Evolutionary conservation across 1,140 invertebrate genomes (phyloP), one percentile per base, ranked within the genome.

Genomic region (Bombus picipes): DNA sequence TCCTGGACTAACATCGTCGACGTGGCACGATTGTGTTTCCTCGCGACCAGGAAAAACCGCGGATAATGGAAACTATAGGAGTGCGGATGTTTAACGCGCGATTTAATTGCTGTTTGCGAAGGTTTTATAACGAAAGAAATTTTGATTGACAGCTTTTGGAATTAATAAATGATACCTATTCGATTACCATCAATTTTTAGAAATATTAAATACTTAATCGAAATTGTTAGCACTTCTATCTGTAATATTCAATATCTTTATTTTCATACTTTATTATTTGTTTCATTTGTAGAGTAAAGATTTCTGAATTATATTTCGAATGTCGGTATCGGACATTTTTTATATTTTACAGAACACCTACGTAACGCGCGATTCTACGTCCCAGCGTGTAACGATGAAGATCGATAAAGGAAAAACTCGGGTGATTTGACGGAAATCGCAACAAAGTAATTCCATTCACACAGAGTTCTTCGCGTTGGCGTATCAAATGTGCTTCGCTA

Each of bases 361-460:
- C 3, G 41, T 28, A 68, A 76, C 15, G 32, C 32, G 43, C 25
- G 5, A 25, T 41, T 43, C 28, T n/a, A 43, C 18, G n/a, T 43
- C 8, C 43, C 1, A 18, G 3, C 43, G 5, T 70, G 34, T 12
- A 68, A 37, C 43, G 12, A 73, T 39, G 80, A 22, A 28, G 53
- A 65, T 82, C 71, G 81, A 75, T 65, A 43, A 37, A 83, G 81
- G 72, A 83, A 83, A 83, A 76, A 62, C 62, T 65, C 25, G 70
- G 41, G 72, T 37, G 53, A 47, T 82, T 62, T 34, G 18, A 9
- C 43, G 66, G 68, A 62, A 37, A 66, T 83, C 70, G 41, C 41
- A 15, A 37, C 32, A 66, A 83, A 83, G 34, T 75, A 65, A 66
- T 83, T 82, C 32, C 72, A 37, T 65, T 75, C 66, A 37, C 25